Evolutionary conservation across 2,797 vertebrate species (phyloP), one percentile per base, ranked within the genome.

Genomic region (Leuciscus waleckii): DNA sequence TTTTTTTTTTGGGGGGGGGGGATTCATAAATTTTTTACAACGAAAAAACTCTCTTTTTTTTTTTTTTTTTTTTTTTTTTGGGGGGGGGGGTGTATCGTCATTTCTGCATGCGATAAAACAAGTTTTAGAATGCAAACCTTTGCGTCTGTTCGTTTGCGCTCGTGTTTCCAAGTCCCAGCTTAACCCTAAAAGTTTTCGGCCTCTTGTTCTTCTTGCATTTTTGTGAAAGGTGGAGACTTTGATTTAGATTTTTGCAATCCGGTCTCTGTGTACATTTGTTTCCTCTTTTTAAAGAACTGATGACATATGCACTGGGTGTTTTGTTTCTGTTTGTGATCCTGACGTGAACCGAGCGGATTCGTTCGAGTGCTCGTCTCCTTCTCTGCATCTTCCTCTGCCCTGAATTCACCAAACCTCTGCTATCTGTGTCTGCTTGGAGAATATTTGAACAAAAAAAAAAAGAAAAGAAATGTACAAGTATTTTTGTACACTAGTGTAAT

Each of bases 401-500:
- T 69, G 37, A 85, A 81, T 82, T 88, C 75, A 78, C 85, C 88
- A 86, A 88, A 88, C 86, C 85, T 84, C 81, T 17, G 70, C 68
- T 87, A 63, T 88, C 87, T 67, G 85, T 87, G 88, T 89, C 81
- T 89, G 86, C 88, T 89, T 81, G 80, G 83, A 89, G 87, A 86
- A 89, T 91, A 89, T 91, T 89, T 90, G 90, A 91, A 89, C 86
- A 91, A 90, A 87, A 90, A 71, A 88, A 83, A 16, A 49, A 39
- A 85, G 41, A 16, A 49, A 39, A 85, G 41, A 79, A 77, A 74
- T 90, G 91, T 91, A 89, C 90, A 91, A 90, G 88, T 90, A 84
- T 91, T 89, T 90, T 89, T 90, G 90, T 91, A 90, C 90, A 87
- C 89, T 85, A 89, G 85, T 90, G 81, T 90, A 90, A 91, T 90